Evolutionary conservation across 2,888 invertebrate genomes (phyloP).

Genomic region (Limnephilus lunatus): DNA sequence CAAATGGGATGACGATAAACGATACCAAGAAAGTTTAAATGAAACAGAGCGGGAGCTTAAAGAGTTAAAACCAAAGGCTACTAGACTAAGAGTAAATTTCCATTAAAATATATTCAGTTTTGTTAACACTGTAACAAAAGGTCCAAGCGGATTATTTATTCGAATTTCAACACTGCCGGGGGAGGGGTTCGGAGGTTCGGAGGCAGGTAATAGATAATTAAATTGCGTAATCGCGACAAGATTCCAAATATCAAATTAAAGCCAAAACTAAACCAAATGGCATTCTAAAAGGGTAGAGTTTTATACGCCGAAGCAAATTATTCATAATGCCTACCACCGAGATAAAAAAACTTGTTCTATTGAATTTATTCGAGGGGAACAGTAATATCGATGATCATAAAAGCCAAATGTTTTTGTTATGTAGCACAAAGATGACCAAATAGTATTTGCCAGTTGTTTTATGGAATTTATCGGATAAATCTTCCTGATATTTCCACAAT

Average conservation of each 20-base stretch:
- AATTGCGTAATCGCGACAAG: background rate
- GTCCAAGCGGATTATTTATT: conserved; percentile 17
- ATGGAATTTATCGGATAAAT: background rate
- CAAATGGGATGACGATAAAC: too few species aligned
- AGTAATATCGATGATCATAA: background rate
- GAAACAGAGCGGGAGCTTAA: too few species aligned
- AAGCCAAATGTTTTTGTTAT: background rate
- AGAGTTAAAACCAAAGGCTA: too few species aligned
- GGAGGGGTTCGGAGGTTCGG: too few species aligned
- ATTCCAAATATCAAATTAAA: background rate
- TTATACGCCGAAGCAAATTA: background rate
- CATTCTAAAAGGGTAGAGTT: background rate
- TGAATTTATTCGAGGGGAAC: background rate
- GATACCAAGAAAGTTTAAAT: too few species aligned
- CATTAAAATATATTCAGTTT: background rate
- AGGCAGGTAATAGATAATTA: background rate
- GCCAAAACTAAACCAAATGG: background rate
- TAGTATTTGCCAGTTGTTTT: background rate
- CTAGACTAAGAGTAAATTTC: too few species aligned
- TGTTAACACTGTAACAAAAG: background rate
- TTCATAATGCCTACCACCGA: background rate
- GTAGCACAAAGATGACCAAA: background rate
- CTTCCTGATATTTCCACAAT: background rate
- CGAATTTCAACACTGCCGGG: background rate
- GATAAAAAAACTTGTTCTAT: background rate